These are phyloP conservation scores for Pseudorectes ferrugineus DNA, from an alignment of 2,113 vertebrate species.

Conservation along the genomic window DNA sequence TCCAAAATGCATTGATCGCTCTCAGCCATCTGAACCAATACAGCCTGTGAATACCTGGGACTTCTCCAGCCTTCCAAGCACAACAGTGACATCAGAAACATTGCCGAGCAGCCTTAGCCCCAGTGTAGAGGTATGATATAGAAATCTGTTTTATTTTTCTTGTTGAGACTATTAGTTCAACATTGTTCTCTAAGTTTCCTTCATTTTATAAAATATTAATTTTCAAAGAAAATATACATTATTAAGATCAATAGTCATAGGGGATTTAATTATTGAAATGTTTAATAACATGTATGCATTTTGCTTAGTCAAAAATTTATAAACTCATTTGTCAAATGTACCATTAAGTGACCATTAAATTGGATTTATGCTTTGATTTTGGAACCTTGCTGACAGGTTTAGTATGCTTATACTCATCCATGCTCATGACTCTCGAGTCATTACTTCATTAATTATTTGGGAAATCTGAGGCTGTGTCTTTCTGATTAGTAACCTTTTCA, in stretches of 20 bases:
- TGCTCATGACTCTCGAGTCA: background rate
- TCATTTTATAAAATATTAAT: slow-evolving; percentile 29
- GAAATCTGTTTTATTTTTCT: background rate
- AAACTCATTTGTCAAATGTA: background rate
- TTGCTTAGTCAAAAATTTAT: slow-evolving; percentile 42
- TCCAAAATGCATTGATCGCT: slow-evolving; percentile 83
- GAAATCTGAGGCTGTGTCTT: background rate
- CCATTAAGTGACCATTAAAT: background rate
- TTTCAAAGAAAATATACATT: background rate
- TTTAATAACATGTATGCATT: background rate
- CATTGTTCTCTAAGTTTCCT: background rate
- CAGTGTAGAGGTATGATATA: slow-evolving; percentile 82
- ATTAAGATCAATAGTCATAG: slow-evolving; percentile 1
- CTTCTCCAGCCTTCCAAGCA: slow-evolving; percentile 90
- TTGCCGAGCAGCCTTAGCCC: slow-evolving; percentile 90
- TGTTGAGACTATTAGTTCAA: background rate
- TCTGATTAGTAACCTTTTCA: background rate
- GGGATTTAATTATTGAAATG: slow-evolving; percentile 16
- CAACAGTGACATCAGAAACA: slow-evolving; percentile 89
- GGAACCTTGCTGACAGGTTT: background rate
- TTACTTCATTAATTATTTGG: background rate
- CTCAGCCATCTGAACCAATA: slow-evolving; percentile 76
- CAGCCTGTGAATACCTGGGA: slow-evolving; percentile 91
- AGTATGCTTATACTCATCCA: background rate
- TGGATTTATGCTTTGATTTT: slow-evolving; percentile 25